Conservation (phyloP, 2,888 invertebrate species). For the Xylocampa areola region DNA sequence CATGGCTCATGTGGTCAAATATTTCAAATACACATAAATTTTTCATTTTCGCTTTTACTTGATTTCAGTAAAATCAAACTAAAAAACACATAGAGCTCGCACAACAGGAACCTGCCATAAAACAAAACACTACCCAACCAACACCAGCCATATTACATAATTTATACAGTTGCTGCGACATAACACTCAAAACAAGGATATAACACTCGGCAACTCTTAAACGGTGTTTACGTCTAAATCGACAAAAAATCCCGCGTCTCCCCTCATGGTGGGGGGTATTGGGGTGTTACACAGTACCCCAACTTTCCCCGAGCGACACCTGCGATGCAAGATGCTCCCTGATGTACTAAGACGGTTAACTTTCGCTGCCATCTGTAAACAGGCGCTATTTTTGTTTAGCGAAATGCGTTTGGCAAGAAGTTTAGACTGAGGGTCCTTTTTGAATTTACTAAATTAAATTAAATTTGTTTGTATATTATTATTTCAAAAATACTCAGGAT, state of each 20-base stretch:
- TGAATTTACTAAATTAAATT: no score
- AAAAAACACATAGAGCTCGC: not conserved
- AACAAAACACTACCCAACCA: slow-evolving; percentile 19
- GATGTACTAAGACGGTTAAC: slow-evolving; percentile 71
- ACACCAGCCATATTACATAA: slow-evolving; percentile 30
- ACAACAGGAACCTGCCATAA: slow-evolving; percentile 8
- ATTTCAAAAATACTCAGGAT: no score
- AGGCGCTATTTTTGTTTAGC: slow-evolving; percentile 39
- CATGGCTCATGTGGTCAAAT: no score
- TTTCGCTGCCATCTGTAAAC: slow-evolving; percentile 47
- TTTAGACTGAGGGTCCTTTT: slow-evolving; percentile 12
- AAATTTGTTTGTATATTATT: no score
- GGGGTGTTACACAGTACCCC: slow-evolving; percentile 50
- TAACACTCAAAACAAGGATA: slow-evolving; percentile 55
- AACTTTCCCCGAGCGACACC: slow-evolving; percentile 69
- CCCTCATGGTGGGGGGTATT: slow-evolving; percentile 49
- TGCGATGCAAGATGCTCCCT: slow-evolving; percentile 72
- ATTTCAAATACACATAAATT: no score
- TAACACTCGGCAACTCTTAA: slow-evolving; percentile 67
- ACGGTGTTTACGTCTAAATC: slow-evolving; percentile 80
- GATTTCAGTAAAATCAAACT: not conserved
- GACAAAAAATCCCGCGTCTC: slow-evolving; percentile 74
- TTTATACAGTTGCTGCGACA: slow-evolving; percentile 47
- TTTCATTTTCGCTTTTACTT: no score
- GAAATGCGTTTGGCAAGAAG: slow-evolving; percentile 17